Conservation (phyloP, 2,113 vertebrate species). For the Oceanites oceanicus region DNA sequence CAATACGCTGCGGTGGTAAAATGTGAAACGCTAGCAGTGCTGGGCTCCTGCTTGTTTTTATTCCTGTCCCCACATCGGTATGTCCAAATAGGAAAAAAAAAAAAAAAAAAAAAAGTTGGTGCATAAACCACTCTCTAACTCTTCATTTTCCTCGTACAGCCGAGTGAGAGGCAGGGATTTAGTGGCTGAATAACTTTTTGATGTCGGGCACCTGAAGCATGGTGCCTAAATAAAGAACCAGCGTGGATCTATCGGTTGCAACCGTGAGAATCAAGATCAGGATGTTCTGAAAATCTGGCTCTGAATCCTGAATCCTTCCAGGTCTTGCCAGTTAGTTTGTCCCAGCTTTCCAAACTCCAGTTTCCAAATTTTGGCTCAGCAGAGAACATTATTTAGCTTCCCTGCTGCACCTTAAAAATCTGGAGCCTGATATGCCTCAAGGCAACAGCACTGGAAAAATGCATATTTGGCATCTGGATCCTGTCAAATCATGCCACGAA, state of each 20-base stretch:
- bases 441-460: neutral
- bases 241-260: rapidly evolving
- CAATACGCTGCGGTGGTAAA: neutral
- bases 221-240: neutral
- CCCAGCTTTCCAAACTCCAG: neutral
- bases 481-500: neutral
- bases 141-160: neutral
- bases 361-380: neutral
- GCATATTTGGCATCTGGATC: neutral
- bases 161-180: neutral
- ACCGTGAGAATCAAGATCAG: neutral
- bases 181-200: neutral
- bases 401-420: neutral
- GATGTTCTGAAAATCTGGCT: neutral
- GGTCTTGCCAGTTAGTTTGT: neutral
- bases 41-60: neutral
- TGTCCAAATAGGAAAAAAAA: too few relatives aligned
- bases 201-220: neutral
- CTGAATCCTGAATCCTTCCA: neutral
- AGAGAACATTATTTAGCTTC: neutral
- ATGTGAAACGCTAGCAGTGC: neutral
- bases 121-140: rapidly evolving
- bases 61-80: too few relatives aligned
- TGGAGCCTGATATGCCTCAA: neutral
- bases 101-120: too few relatives aligned